Conservation (phyloP, 2,888 invertebrate species). For the Diplolepis rosae region DNA sequence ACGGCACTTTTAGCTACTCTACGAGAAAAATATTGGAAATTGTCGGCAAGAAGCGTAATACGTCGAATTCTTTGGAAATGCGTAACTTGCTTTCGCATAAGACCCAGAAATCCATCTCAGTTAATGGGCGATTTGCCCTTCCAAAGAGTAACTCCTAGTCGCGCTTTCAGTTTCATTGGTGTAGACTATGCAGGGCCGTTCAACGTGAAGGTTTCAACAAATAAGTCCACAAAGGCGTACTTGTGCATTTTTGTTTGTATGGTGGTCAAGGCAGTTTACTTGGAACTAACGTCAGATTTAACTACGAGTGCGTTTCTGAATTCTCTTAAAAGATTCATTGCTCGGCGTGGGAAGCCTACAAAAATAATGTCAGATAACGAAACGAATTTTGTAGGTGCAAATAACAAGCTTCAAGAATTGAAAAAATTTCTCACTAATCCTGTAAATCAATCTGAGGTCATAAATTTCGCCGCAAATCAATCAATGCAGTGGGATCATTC, state of each 20-base stretch:
- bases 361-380: slow-evolving; percentile 48
- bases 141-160: slow-evolving; percentile 43
- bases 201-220: slow-evolving; percentile 29
- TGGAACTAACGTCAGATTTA: slow-evolving; percentile 48
- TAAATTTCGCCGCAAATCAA: background rate
- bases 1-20: slow-evolving; percentile 30
- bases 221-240: slow-evolving; percentile 40
- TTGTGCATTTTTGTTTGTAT: slow-evolving; percentile 49
- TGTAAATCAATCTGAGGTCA: too few relatives aligned
- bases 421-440: too few relatives aligned
- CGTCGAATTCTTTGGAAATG: slow-evolving; percentile 37
- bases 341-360: slow-evolving; percentile 40
- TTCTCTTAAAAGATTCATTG: slow-evolving; percentile 48
- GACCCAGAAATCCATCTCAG: slow-evolving; percentile 31
- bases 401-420: too few relatives aligned
- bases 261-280: slow-evolving; percentile 45
- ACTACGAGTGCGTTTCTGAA: slow-evolving; percentile 47
- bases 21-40: slow-evolving; percentile 34
- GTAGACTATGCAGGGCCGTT: slow-evolving; percentile 51
- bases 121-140: slow-evolving; percentile 45
- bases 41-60: slow-evolving; percentile 37
- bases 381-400: slow-evolving; percentile 53
- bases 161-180: slow-evolving; percentile 42
- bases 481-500: background rate
- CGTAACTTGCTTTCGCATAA: slow-evolving; percentile 38